Conservation (phyloP, 2,888 invertebrate genomes). For the Tenthredo livida region DNA sequence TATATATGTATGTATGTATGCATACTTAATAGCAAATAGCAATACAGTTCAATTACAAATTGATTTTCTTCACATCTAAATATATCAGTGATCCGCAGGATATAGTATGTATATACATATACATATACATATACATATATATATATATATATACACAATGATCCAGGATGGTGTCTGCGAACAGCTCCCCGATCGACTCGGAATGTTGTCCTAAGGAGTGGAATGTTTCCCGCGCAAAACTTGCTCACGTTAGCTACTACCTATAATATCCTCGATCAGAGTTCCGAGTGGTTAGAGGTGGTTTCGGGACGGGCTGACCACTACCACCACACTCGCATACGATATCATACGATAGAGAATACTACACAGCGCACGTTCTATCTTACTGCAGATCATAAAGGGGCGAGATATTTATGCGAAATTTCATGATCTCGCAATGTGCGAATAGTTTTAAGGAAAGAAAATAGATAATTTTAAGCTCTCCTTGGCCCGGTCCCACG, state of each 20-base stretch:
- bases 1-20: no score
- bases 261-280: slow-evolving; percentile 53
- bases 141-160: background rate
- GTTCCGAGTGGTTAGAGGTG: slow-evolving; percentile 55
- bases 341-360: background rate
- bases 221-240: slow-evolving; percentile 64
- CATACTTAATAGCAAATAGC: background rate
- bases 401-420: background rate
- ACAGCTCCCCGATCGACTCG: slow-evolving; percentile 54
- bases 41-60: background rate
- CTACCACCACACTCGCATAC: background rate
- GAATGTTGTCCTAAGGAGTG: slow-evolving; percentile 58
- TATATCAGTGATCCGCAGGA: slow-evolving; percentile 3
- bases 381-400: background rate
- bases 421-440: background rate
- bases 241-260: slow-evolving; percentile 34
- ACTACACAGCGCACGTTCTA: background rate
- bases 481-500: background rate
- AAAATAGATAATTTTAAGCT: background rate
- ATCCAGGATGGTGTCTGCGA: slow-evolving; percentile 37
- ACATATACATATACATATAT: no score
- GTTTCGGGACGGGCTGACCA: background rate
- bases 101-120: background rate
- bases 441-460: background rate
- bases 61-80: background rate